These are phyloP conservation scores for Schizothorax lantsangensis DNA, from an alignment of 2,797 vertebrate genomes.

Conservation along the genomic window DNA sequence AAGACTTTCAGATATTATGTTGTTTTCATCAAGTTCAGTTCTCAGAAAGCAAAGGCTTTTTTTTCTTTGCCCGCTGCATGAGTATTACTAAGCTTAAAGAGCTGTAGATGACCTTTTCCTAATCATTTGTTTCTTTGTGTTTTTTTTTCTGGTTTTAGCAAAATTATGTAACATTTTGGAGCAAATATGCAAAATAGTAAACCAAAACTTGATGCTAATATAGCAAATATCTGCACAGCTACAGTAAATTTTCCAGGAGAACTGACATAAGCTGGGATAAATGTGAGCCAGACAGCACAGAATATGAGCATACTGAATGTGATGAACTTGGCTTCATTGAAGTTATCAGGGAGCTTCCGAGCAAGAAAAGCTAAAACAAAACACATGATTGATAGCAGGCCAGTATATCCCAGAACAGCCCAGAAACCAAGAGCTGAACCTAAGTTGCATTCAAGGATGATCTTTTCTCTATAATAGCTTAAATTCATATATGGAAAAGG, in stretches of 20 bases:
- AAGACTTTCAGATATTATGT: no score
- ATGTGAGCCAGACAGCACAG: neutral
- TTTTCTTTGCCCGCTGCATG: no score
- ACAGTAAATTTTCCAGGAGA: neutral
- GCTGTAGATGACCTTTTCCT: no score
- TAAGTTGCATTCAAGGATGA: slow-evolving; percentile 15
- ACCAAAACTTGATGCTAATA: neutral
- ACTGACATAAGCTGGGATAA: neutral
- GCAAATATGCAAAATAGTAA: slow-evolving; percentile 3
- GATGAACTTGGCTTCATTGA: no score
- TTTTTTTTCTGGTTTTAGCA: no score
- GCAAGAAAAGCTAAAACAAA: slow-evolving; percentile 1
- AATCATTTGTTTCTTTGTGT: no score
- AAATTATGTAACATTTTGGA: no score
- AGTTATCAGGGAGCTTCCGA: neutral
- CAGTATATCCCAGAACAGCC: neutral
- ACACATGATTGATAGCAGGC: neutral
- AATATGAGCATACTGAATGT: neutral
- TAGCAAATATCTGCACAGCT: neutral
- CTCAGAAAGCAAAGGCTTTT: no score
- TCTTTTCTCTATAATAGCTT: slow-evolving; percentile 2
- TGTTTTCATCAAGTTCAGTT: no score
- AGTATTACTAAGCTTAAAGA: no score
- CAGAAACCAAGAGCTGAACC: slow-evolving; percentile 2
- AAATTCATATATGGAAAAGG: slow-evolving; percentile 2